A percentile compares a stretch with the other conserved stretches of the same genome.
Conservation (phyloP, 2,888 invertebrate genomes). For the Agelastica alni region DNA sequence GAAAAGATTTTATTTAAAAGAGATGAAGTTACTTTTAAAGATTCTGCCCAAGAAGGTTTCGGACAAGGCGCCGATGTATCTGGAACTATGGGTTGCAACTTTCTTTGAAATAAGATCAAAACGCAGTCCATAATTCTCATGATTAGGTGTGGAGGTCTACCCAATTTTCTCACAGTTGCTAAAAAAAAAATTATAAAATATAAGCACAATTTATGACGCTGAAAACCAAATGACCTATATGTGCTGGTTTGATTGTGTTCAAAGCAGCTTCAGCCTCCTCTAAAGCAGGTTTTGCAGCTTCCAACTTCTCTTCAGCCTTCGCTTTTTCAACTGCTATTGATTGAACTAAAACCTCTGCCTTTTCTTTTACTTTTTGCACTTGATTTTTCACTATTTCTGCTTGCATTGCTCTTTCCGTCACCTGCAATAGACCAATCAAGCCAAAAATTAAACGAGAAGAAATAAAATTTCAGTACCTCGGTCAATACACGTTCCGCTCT, state of each 20-base stretch:
- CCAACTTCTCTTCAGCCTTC: constrained; percentile 87
- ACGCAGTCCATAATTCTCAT: constrained; percentile 99
- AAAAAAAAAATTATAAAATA: constrained; percentile 30
- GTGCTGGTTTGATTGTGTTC: constrained; percentile 95
- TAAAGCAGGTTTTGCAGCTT: constrained; percentile 93
- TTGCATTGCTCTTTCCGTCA: constrained; percentile 91
- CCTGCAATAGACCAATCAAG: constrained; percentile 51
- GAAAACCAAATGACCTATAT: constrained; percentile 66
- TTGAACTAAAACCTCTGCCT: constrained; percentile 86
- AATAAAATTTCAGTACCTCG: too few relatives aligned
- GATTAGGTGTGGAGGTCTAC: constrained; percentile 93
- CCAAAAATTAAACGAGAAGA: neutral
- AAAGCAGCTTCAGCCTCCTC: constrained; percentile 94
- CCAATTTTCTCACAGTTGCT: constrained; percentile 89
- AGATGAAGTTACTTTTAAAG: constrained; percentile 81
- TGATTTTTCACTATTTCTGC: constrained; percentile 95
- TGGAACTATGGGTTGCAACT: constrained; percentile 77
- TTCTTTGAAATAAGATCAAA: constrained; percentile 87
- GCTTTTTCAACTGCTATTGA: constrained; percentile 90
- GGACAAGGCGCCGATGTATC: constrained; percentile 84
- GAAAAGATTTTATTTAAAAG: too few relatives aligned
- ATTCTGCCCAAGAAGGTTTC: constrained; percentile 96
- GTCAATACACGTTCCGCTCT: constrained; percentile 86
- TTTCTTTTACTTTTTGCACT: constrained; percentile 94
- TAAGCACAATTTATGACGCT: neutral